Percentiles rank a stretch among this genome's conserved stretches.
Evolutionary conservation across 2,113 vertebrate genomes (phyloP).

Genomic region (Pygoscelis adeliae): DNA sequence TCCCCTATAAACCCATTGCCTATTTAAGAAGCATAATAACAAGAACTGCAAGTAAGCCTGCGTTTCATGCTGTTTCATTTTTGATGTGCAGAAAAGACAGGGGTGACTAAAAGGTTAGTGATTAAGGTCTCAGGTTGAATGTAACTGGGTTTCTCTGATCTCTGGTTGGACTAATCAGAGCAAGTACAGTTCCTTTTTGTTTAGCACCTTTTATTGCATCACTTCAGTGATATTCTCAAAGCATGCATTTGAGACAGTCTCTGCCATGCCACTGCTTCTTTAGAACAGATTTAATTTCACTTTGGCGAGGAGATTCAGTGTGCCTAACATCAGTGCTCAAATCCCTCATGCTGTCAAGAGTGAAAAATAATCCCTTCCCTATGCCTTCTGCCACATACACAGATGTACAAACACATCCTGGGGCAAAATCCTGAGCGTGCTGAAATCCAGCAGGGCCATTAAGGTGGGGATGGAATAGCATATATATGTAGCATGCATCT

Average conservation of each 20-base stretch:
- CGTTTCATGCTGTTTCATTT: neutral
- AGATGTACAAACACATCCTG: constrained; percentile 31
- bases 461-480: neutral
- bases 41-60: neutral
- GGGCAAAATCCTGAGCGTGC: neutral
- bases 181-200: neutral
- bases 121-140: neutral
- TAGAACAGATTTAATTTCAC: neutral
- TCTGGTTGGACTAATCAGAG: neutral
- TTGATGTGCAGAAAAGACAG: neutral
- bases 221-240: neutral
- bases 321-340: neutral
- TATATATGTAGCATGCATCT: neutral
- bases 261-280: neutral
- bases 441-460: neutral
- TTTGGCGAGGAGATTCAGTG: neutral
- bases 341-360: constrained; percentile 21
- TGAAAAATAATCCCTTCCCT: constrained; percentile 36
- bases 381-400: constrained; percentile 28
- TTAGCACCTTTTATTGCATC: neutral
- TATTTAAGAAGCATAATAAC: neutral
- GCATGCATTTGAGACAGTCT: neutral
- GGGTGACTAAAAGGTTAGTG: neutral
- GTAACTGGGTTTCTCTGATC: neutral
- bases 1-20: neutral